Base-by-base conservation (phyloP, 1,140 invertebrate genomes). In the Lethrus apterus region DNA sequence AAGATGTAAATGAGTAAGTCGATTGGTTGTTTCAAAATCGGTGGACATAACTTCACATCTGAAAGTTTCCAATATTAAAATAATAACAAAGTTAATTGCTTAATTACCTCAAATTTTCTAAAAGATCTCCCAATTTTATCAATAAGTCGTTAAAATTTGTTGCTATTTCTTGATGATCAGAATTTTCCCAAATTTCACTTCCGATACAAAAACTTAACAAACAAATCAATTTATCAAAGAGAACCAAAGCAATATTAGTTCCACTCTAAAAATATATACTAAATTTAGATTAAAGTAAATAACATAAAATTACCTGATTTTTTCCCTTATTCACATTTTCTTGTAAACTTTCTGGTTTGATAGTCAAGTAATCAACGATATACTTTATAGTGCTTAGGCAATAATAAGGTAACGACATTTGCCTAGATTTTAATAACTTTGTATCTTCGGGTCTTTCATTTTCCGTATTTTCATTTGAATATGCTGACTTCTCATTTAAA, bases 381-480 rank as follows among this genome's bases (percentile, higher is more conserved):
- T 55, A 53, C 35, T 61, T 63, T 4, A 76, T 53, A 17, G 65
- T 68, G 20, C 68, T 66, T n/a, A 73, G 65, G 57, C 73, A 76
- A 57, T 67, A 77, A 15, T 62, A 51, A 3, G 73, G 72, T 40
- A 76, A 51, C 7, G 66, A 58, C 51, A 74, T 64, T 59, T 76
- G 74, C 49, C 70, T 68, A 9, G 66, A 44, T 50, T 68, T 67
- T 14, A 73, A 50, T 18, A 64, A 43, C 8, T 62, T 60, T 36
- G 64, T 59, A 44, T 72, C 67, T 26, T 65, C 50, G 20, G 55
- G 50, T 7, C 63, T 62, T 44, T 52, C 47, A 30, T 50, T 40
- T 14, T 52, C 36, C 20, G 38, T 26, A 41, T 19, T 46, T 18
- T 11, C 21, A 21, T 30, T 44, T 4, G 42, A 30, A 17, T 5